phyloP scores from a whole-genome alignment of 2,888 invertebrate species.

The Alentia gelatinosa region DNA sequence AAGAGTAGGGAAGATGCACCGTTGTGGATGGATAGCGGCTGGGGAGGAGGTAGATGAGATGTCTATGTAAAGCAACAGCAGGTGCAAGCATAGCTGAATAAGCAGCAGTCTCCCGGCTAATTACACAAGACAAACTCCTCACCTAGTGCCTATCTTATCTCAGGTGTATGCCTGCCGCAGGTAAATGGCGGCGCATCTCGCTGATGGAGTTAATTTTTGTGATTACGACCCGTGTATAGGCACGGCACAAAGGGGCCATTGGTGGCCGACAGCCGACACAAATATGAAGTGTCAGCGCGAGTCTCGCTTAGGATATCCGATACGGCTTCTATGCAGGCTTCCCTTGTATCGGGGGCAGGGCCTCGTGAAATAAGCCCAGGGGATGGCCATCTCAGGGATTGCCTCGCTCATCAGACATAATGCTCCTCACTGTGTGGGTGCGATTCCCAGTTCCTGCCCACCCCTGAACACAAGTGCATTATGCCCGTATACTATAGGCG shows the following conservation, averaged over 20 bases:
- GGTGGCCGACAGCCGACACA: constrained; percentile 34
- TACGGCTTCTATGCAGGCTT: background rate
- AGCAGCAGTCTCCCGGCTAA: background rate
- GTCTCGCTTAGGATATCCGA: background rate
- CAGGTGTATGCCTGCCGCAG: background rate
- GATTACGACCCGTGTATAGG: constrained; percentile 38
- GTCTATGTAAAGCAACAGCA: background rate
- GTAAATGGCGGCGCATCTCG: constrained; percentile 27
- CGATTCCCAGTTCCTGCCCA: background rate
- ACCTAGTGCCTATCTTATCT: constrained; percentile 33
- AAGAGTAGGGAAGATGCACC: background rate
- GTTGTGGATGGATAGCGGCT: background rate
- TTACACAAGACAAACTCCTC: constrained; percentile 53
- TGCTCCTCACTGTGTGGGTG: background rate
- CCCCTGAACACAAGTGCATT: background rate
- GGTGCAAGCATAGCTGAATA: constrained; percentile 29
- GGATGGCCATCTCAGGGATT: background rate
- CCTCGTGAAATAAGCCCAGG: constrained; percentile 41
- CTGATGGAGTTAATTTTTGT: constrained; percentile 52
- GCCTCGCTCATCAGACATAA: background rate
- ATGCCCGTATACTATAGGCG: background rate
- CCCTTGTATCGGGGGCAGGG: constrained; percentile 30
- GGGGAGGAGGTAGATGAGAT: background rate
- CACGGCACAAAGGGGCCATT: constrained; percentile 28
- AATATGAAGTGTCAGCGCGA: constrained; percentile 47